Evolutionary conservation across 2,888 invertebrate genomes (phyloP), one percentile per base, ranked within the genome.

Genomic region (Acleris laterana): DNA sequence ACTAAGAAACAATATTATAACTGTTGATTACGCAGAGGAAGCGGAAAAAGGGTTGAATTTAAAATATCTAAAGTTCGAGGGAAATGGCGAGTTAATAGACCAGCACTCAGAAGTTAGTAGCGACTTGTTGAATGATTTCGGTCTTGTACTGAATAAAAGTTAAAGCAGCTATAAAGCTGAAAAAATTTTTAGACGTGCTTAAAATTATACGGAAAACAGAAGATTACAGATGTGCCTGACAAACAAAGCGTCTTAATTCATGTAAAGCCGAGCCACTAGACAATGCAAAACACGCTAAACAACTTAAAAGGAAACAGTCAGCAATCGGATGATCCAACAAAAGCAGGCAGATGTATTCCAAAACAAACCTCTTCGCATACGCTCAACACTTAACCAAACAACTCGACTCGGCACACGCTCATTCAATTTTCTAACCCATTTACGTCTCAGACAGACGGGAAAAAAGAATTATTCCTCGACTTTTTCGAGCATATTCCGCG

Each of bases 391-490:
- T 84, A 88, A 84, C 85, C 87, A 85, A 87, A 85, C 81, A 80
- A 85, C 82, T 77, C 84, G 81, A 83, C 81, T 81, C 74, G 81
- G 82, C 81, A 83, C 80, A 83, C 78, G 82, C 80, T 90, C 89
- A 92, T 89, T 91, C 90, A 91, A 92, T 93, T 93, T 93, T 92
- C 92, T 92, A 93, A 93, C 92, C 92, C 92, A 93, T 92, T 93
- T 93, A 89, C 90, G 86, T 85, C 87, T 85, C 90, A 90, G 91
- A 90, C 90, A 85, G 76, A 85, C 84, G 83, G 70, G 57, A 63
- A 62, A 55, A 78, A 78, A 74, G 73, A 81, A 75, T 85, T 84
- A 86, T 83, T 82, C 79, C 75, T 81, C 84, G 77, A 82, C 82
- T 82, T 84, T 74, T 70, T 74, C 73, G 77, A 80, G 84, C 83